Evolutionary conservation across 2,888 invertebrate species (phyloP).

Genomic region (Cerastis rubricosa): DNA sequence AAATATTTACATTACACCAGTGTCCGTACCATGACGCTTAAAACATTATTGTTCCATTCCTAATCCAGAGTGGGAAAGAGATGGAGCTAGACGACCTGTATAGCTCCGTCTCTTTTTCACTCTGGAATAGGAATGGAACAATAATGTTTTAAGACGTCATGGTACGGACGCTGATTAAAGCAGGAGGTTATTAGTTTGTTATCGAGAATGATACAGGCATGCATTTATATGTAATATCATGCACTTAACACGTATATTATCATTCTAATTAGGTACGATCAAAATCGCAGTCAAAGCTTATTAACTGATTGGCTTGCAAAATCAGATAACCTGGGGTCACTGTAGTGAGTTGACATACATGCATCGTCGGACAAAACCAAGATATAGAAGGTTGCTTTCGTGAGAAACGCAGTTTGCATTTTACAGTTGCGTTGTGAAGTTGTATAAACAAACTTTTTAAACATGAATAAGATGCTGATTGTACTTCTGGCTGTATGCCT

Average conservation of each 20-base stretch:
- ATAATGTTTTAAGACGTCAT: too few species aligned
- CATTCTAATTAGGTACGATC: neutral
- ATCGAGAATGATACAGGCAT: neutral
- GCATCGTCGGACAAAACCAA: constrained; percentile 45
- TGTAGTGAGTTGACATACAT: constrained; percentile 72
- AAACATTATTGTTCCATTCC: too few species aligned
- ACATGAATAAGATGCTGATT: constrained; percentile 82
- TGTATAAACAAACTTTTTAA: constrained; percentile 61
- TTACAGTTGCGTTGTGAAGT: constrained; percentile 66
- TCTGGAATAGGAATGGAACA: too few species aligned
- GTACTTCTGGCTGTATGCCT: constrained; percentile 82
- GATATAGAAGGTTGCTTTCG: constrained; percentile 69
- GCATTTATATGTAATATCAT: neutral
- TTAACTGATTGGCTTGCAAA: constrained; percentile 73
- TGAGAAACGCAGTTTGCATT: constrained; percentile 68
- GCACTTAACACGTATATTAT: constrained; percentile 1
- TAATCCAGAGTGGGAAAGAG: too few species aligned
- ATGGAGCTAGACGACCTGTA: too few species aligned
- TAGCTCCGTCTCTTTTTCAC: too few species aligned
- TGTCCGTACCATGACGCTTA: too few species aligned
- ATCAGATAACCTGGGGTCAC: constrained; percentile 70
- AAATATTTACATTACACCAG: neutral
- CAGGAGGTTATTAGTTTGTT: neutral
- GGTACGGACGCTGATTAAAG: too few species aligned
- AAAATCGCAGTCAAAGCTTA: constrained; percentile 58